Evolutionary conservation across 2,113 vertebrate genomes (phyloP).

Genomic region (Sinosuthora webbiana): DNA sequence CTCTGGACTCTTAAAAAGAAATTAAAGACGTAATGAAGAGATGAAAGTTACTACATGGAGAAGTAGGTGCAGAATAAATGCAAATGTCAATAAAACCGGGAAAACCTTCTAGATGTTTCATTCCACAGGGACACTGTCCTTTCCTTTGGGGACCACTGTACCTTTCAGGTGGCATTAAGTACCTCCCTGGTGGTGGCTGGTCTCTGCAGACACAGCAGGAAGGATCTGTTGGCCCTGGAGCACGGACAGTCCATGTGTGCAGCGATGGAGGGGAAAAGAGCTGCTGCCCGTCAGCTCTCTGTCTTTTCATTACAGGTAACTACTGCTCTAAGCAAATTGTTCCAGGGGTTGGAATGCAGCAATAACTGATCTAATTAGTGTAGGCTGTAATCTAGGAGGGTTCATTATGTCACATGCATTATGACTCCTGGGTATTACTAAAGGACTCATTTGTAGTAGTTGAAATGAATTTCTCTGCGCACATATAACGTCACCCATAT

Average conservation of each 20-base stretch:
- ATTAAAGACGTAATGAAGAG: neutral
- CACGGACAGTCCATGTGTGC: neutral
- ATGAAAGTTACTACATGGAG: neutral
- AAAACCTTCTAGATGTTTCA: neutral
- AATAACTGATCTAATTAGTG: constrained; percentile 78
- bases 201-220: neutral
- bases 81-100: neutral
- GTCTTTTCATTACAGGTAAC: constrained; percentile 70
- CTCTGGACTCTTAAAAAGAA: neutral
- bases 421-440: constrained; percentile 77
- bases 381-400: constrained; percentile 79
- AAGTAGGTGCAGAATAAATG: neutral
- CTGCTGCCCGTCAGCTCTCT: constrained; percentile 60
- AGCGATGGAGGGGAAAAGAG: neutral
- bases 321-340: constrained; percentile 73
- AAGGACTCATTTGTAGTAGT: constrained; percentile 76
- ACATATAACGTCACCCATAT: constrained; percentile 17
- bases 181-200: neutral
- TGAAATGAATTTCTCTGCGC: constrained; percentile 72
- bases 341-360: constrained; percentile 73
- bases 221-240: neutral
- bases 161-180: neutral
- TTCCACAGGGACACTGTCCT: neutral
- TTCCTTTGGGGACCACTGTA: neutral
- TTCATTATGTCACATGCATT: constrained; percentile 78